Evolutionary conservation across 2,888 invertebrate species (phyloP).

Genomic region (Ennomos erosarius): DNA sequence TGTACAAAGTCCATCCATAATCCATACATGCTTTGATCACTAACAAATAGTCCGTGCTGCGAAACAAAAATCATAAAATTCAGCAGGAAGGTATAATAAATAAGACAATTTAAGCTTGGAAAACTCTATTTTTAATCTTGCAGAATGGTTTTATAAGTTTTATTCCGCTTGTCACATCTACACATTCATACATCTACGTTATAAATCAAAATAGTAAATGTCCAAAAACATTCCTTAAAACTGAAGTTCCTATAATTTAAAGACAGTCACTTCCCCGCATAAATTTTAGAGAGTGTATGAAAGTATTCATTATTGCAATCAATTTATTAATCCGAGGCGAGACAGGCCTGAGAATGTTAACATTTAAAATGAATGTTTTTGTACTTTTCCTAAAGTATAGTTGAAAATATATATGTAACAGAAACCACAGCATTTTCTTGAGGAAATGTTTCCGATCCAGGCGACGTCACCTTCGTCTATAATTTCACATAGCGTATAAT

Average conservation of each 20-base stretch:
- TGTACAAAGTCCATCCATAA: constrained; percentile 49
- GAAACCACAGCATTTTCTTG: no score
- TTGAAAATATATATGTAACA: no score
- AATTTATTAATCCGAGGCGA: no score
- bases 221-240: constrained; percentile 28
- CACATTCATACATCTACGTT: constrained; percentile 8
- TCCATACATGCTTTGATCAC: constrained; percentile 37
- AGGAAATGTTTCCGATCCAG: no score
- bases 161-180: constrained; percentile 15
- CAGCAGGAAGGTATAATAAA: constrained; percentile 10
- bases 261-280: constrained; percentile 8
- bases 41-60: constrained; percentile 36
- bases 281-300: neutral
- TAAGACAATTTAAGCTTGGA: neutral
- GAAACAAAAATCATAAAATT: constrained; percentile 40
- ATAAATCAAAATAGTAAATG: constrained; percentile 6
- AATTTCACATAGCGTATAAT: no score
- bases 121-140: constrained; percentile 3
- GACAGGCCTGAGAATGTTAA: no score
- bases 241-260: constrained; percentile 19
- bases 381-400: no score
- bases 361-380: no score
- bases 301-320: no score
- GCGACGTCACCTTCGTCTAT: no score
- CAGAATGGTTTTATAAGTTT: constrained; percentile 14